phyloP scores from a whole-genome alignment of 2,888 invertebrate species.

The Epistrophella euchroma region DNA sequence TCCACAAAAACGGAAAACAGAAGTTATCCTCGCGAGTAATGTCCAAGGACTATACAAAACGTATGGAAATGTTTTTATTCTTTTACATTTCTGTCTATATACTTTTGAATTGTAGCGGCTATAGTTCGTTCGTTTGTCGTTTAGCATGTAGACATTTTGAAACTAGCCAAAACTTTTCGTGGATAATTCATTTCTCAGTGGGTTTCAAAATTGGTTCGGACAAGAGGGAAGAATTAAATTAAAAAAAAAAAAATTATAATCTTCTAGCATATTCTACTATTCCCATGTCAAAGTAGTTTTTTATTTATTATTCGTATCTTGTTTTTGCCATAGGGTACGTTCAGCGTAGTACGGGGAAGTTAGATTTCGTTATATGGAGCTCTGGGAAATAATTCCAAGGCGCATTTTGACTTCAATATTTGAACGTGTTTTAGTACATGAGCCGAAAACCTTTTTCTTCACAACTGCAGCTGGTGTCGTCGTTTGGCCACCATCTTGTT shows the following conservation, averaged over 20 bases:
- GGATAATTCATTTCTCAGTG: slow-evolving; percentile 71
- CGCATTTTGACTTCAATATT: no score
- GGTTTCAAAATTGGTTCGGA: slow-evolving; percentile 54
- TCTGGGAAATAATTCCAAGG: no score
- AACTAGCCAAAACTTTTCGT: slow-evolving; percentile 61
- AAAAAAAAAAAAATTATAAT: neutral
- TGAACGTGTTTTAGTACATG: no score
- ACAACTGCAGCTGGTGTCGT: no score
- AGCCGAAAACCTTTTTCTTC: no score
- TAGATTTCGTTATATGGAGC: no score
- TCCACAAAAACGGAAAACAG: slow-evolving; percentile 68
- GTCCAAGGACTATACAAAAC: slow-evolving; percentile 67
- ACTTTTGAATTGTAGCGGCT: slow-evolving; percentile 10
- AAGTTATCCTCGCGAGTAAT: slow-evolving; percentile 75
- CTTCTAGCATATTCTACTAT: slow-evolving; percentile 39
- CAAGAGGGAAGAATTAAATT: neutral
- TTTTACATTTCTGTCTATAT: neutral
- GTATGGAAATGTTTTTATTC: slow-evolving; percentile 67
- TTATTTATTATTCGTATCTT: slow-evolving; percentile 25
- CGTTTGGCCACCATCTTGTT: no score
- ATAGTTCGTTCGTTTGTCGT: neutral
- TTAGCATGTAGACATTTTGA: slow-evolving; percentile 42
- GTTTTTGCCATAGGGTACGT: slow-evolving; percentile 2
- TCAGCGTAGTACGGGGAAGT: no score
- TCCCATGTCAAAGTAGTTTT: slow-evolving; percentile 62